A percentile compares a stretch with the other conserved stretches of the same genome.
Conservation (phyloP, 2,888 invertebrate species). For the Drosophila melanocephala region DNA sequence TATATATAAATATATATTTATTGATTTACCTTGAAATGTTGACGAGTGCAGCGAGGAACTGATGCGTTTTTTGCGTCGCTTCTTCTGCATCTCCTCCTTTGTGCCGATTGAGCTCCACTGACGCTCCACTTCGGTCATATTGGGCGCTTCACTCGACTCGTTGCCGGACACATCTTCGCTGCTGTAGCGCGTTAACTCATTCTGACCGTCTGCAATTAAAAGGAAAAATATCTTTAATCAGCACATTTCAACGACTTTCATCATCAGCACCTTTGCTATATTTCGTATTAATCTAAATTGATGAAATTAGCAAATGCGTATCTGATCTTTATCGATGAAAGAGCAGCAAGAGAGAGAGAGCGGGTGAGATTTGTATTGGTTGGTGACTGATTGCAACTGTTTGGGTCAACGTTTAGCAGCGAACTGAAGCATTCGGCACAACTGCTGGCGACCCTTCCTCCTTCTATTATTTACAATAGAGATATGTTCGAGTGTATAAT, state of each 20-base stretch:
- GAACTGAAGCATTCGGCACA: conserved; percentile 22
- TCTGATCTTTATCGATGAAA: neutral
- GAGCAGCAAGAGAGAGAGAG: neutral
- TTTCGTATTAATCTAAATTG: neutral
- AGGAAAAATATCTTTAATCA: neutral
- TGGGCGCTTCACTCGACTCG: conserved; percentile 84
- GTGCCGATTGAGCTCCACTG: conserved; percentile 89
- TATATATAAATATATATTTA: neutral
- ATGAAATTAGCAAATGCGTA: conserved; percentile 1
- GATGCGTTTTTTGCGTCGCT: conserved; percentile 94
- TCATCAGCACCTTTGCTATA: neutral
- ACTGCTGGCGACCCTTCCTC: conserved; percentile 7
- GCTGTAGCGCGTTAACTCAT: conserved; percentile 85
- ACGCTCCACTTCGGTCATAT: conserved; percentile 85
- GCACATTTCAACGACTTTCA: neutral
- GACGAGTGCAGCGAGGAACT: conserved; percentile 95
- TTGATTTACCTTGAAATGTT: conserved; percentile 92
- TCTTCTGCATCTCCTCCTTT: conserved; percentile 96
- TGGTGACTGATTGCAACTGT: conserved; percentile 18
- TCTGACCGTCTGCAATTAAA: conserved; percentile 77
- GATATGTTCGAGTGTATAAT: neutral
- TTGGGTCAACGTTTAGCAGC: conserved; percentile 16
- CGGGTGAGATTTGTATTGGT: neutral
- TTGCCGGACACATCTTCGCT: conserved; percentile 86
- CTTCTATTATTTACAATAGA: neutral